Evolutionary conservation across 23 tunicate species (phyloP), one percentile per base, ranked within the genome.

Genomic region (Trididemnum nubilum): DNA sequence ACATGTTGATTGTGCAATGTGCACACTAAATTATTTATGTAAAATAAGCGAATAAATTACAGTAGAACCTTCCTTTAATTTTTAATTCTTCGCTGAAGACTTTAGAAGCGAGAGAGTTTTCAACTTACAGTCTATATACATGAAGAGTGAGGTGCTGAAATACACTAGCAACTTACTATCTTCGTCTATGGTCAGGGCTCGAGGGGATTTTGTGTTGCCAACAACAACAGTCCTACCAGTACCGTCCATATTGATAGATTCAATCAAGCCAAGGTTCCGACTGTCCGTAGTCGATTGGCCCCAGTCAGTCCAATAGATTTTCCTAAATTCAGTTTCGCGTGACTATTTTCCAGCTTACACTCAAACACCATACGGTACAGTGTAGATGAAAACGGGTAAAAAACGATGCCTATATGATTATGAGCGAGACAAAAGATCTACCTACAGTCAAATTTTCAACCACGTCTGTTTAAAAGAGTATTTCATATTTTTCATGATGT

Each of bases 271-370:
- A 15, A 33, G 34, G 18, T 9, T 29, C 1, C 32, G 15, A 2
- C 81, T 81, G 34, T 57, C 29, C 30, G 39, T 15, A 3, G 28
- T 27, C 30, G 39, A 23, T 26, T 86, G 86, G 30, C 97, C 97
- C 97, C 90, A 91, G 65, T 91, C 97, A 2, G 90, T 73, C 97
- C 97, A 91, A 76, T 67, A 91, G 18, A 91, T 36, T 70, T 75
- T 86, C 26, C 97, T 91, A 81, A 21, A 32, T 0, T 9, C 57
- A 49, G 57, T 18, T 49, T 49, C 18, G 12, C 57, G 57, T 49
- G 57, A 49, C 57, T 12, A 27, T 65, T 30, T 65, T 65, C n/a
- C n/a, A n/a, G n/a, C 61, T 52, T 22, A 52, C 0, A 22, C 61
- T 22, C 22, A 52, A 52, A n/a, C 23, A 23, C 22, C 22, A 52